Conservation (phyloP, 1,140 invertebrate genomes). For the Radopholus similis region DNA sequence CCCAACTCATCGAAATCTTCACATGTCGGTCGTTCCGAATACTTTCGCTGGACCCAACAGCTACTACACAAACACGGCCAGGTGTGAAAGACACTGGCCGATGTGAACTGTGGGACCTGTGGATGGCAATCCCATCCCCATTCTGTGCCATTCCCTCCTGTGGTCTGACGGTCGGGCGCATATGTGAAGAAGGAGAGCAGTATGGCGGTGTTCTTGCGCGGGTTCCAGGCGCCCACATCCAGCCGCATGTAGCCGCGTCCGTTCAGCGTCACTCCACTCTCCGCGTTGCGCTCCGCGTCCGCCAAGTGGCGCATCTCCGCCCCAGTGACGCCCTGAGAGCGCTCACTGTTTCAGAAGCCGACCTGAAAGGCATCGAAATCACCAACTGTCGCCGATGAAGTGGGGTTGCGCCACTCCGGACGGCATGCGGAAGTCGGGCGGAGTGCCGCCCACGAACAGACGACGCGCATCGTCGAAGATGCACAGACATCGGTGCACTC, state of each 20-base stretch:
- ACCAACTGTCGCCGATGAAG: conserved; percentile 79
- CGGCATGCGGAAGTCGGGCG: conserved; percentile 66
- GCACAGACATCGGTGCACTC: too few species aligned
- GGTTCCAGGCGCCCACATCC: conserved; percentile 65
- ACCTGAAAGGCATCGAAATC: conserved; percentile 80
- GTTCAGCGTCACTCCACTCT: conserved; percentile 69
- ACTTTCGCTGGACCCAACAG: too few species aligned
- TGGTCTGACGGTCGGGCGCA: conserved; percentile 72
- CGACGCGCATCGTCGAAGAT: conserved; percentile 78
- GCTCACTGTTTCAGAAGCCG: conserved; percentile 90
- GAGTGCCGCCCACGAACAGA: conserved; percentile 83
- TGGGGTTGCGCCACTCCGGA: conserved; percentile 69
- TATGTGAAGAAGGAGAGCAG: conserved; percentile 79
- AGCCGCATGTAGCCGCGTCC: conserved; percentile 77
- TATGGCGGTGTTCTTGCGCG: conserved; percentile 66
- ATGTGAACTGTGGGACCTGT: too few species aligned
- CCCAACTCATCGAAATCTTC: too few species aligned
- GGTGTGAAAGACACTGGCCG: too few species aligned
- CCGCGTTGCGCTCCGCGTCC: conserved; percentile 33
- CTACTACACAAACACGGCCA: too few species aligned
- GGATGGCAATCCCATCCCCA: too few species aligned
- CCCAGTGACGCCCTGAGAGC: conserved; percentile 71
- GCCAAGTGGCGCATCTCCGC: conserved; percentile 65
- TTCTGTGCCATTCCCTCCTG: too few species aligned
- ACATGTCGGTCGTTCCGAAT: too few species aligned